These are phyloP conservation scores for Alouatta palliata DNA, from an alignment of 2,113 vertebrate species.

Conservation along the genomic window DNA sequence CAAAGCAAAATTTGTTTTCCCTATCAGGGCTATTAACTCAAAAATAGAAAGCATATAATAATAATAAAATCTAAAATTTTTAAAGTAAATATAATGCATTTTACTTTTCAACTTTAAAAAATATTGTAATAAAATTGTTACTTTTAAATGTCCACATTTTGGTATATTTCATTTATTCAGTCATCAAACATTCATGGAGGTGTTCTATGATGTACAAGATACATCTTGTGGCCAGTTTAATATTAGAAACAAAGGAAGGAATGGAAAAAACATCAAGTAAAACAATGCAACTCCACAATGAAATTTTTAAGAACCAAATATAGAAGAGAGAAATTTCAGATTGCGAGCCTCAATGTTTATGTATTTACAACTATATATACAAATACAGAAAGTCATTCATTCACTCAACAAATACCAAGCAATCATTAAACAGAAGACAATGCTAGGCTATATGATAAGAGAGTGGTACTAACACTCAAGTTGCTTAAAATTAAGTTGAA, in stretches of 20 bases:
- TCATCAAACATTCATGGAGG: neutral
- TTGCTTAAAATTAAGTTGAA: constrained; percentile 34
- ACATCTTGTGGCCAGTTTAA: neutral
- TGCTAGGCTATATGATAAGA: neutral
- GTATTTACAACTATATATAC: neutral
- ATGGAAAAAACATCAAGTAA: neutral
- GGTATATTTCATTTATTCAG: constrained; percentile 4
- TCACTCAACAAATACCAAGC: neutral
- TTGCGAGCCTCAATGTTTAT: neutral
- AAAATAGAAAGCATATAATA: neutral
- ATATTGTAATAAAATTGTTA: constrained; percentile 16
- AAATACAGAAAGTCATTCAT: neutral
- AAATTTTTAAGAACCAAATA: neutral
- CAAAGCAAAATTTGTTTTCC: neutral
- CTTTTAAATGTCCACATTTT: constrained; percentile 12
- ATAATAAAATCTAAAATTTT: constrained; percentile 25
- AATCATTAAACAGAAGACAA: neutral
- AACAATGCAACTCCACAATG: constrained; percentile 4
- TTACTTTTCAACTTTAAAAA: constrained; percentile 5
- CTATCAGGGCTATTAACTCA: neutral
- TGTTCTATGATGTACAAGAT: neutral
- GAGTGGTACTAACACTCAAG: neutral
- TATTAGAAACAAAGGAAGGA: constrained; percentile 28
- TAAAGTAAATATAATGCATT: constrained; percentile 1
- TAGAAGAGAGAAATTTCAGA: neutral